Evolutionary conservation across 1,140 invertebrate genomes (phyloP).

Genomic region (Pteromalus puparum): DNA sequence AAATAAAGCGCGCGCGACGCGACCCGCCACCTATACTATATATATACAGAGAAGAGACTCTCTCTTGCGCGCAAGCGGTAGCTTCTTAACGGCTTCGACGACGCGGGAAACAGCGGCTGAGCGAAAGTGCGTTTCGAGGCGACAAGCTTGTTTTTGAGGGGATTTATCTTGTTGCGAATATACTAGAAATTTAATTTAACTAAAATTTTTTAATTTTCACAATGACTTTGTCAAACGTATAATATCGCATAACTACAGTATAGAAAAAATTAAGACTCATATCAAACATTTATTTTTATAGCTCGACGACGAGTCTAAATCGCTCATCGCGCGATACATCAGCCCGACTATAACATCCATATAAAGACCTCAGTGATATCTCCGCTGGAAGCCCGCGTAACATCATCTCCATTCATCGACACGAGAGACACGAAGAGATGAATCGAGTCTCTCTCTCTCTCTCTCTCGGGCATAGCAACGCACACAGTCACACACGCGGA

Average conservation of each 20-base stretch:
- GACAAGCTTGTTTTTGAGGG: conserved; percentile 15
- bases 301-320: no score
- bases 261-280: no score
- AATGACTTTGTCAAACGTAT: no score
- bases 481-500: conserved; percentile 3
- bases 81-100: conserved; percentile 1
- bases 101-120: not conserved
- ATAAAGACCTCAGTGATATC: conserved; percentile 1
- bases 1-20: conserved; percentile 68
- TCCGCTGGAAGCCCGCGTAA: not conserved
- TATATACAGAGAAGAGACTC: not conserved
- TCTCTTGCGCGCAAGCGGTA: not conserved
- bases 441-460: not conserved
- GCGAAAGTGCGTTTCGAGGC: not conserved
- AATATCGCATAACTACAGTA: no score
- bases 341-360: not conserved
- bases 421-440: not conserved
- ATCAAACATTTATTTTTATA: no score
- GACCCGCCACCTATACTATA: not conserved
- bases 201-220: no score
- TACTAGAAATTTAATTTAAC: no score
- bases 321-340: not conserved
- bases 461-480: not conserved
- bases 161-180: not conserved
- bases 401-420: conserved; percentile 24